Conservation (phyloP, 2,113 vertebrate species). For the Tyto alba region DNA sequence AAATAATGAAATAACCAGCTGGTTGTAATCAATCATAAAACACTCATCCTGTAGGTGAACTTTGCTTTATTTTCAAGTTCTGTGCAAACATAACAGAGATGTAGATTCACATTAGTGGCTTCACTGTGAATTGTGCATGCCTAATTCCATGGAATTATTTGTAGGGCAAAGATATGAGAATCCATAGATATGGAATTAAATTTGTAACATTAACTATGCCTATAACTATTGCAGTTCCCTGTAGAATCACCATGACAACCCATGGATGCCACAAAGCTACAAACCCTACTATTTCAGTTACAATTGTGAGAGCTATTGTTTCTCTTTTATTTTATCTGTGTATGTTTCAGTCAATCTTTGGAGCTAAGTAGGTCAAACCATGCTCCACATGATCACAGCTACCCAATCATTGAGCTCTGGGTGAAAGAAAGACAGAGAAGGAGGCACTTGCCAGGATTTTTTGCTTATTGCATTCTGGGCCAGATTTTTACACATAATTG, state of each 20-base stretch:
- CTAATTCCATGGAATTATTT: background rate
- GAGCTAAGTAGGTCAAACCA: background rate
- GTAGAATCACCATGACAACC: slow-evolving; percentile 16
- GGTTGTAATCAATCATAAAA: background rate
- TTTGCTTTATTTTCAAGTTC: background rate
- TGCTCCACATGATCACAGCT: background rate
- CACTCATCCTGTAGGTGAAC: background rate
- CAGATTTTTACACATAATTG: background rate
- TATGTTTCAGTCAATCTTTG: background rate
- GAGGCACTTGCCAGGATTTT: background rate
- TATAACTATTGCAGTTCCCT: background rate
- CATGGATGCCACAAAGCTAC: background rate
- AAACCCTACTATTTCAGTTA: background rate
- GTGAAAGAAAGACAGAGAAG: background rate
- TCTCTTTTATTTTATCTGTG: background rate
- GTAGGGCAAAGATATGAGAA: background rate
- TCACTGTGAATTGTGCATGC: background rate
- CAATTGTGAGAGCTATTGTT: background rate
- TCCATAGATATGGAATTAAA: background rate
- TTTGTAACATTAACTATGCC: background rate
- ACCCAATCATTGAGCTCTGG: fast-evolving
- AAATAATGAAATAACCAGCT: background rate
- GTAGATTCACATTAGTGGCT: background rate
- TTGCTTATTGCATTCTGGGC: background rate
- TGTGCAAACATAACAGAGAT: background rate